A percentile compares a stretch with the other conserved stretches of the same genome.
phyloP scores from a whole-genome alignment of 64 coral and sea anemone genomes.

The Actinia equina region DNA sequence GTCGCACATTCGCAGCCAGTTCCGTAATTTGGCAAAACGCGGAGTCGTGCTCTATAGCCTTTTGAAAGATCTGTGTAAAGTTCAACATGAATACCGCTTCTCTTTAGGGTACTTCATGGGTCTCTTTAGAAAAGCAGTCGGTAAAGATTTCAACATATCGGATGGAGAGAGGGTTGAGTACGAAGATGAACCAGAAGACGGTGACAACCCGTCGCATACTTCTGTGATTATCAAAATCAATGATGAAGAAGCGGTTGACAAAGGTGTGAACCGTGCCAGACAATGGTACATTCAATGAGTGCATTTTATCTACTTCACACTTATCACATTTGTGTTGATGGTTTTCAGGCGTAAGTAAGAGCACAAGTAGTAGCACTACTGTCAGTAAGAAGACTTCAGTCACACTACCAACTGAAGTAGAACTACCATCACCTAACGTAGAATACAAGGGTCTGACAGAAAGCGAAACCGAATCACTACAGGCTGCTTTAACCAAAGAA shows the following conservation, averaged over 20 bases:
- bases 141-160: conserved; percentile 44
- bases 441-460: conserved; percentile 70
- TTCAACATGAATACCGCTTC: conserved; percentile 94
- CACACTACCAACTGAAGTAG: conserved; percentile 59
- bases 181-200: conserved; percentile 42
- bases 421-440: conserved; percentile 67
- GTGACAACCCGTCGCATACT: conserved; percentile 25
- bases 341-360: neutral
- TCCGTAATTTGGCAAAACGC: conserved; percentile 60
- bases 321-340: neutral
- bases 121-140: conserved; percentile 65
- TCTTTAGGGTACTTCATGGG: conserved; percentile 77
- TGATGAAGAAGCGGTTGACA: conserved; percentile 9
- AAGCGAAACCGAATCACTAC: conserved; percentile 40
- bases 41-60: conserved; percentile 75
- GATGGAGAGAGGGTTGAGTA: conserved; percentile 45
- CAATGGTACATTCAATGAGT: neutral
- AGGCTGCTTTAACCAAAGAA: conserved; percentile 60
- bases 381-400: conserved; percentile 51
- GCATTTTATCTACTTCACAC: neutral
- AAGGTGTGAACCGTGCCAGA: neutral
- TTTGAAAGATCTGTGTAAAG: conserved; percentile 55
- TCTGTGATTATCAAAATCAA: conserved; percentile 63
- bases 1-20: conserved; percentile 63
- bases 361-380: neutral